Percentiles rank a stretch among this genome's conserved stretches.
Evolutionary conservation across 2,113 vertebrate genomes (phyloP).

Genomic region (Condylura cristata): DNA sequence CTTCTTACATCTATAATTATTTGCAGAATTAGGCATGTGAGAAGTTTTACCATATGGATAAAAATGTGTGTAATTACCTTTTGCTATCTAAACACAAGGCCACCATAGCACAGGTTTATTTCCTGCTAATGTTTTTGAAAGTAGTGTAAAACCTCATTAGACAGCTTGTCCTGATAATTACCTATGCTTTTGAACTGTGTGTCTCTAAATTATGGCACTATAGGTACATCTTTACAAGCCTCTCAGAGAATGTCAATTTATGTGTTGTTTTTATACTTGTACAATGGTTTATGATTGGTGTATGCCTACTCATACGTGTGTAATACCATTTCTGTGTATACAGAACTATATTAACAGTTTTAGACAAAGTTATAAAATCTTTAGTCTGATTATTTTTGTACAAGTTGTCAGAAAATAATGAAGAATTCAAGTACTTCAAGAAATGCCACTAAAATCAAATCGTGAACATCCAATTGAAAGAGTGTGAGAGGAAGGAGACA

Average conservation of each 20-base stretch:
- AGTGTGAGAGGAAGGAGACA: neutral
- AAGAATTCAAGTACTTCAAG: conserved; percentile 24
- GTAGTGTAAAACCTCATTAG: conserved; percentile 2
- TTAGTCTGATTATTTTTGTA: conserved; percentile 39
- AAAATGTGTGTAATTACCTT: conserved; percentile 1
- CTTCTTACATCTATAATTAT: conserved; percentile 21
- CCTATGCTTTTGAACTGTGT: conserved; percentile 1
- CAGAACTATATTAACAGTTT: conserved; percentile 16
- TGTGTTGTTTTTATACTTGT: neutral
- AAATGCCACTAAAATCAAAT: neutral
- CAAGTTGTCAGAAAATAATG: conserved; percentile 4
- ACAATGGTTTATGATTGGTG: conserved; percentile 12
- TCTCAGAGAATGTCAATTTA: conserved; percentile 9
- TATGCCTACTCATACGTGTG: conserved; percentile 9
- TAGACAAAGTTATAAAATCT: conserved; percentile 45
- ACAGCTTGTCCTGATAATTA: conserved; percentile 34
- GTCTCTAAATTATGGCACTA: conserved; percentile 5
- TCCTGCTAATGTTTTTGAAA: conserved; percentile 65
- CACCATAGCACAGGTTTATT: conserved; percentile 8
- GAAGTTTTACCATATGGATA: conserved; percentile 16
- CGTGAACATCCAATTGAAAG: conserved; percentile 14
- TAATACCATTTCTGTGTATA: neutral
- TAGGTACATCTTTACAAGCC: neutral
- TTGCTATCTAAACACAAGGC: conserved; percentile 25
- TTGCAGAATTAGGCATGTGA: neutral